phyloP scores from a whole-genome alignment of 1,140 invertebrate species.

The Eumaeus atala region DNA sequence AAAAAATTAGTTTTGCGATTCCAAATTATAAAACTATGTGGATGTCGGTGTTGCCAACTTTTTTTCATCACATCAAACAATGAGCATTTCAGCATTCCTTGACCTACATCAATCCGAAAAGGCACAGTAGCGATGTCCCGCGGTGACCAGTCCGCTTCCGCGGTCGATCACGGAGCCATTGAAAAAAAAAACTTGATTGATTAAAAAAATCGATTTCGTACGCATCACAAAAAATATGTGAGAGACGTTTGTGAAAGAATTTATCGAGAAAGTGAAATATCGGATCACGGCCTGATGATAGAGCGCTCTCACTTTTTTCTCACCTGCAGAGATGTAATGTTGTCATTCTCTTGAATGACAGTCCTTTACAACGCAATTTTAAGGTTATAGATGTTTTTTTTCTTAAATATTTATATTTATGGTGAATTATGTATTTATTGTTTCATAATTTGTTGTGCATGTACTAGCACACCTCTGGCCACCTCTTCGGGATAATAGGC shows the following conservation, averaged over 20 bases:
- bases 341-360: no score
- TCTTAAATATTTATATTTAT: no score
- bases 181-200: constrained; percentile 38
- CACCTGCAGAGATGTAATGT: neutral
- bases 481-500: no score
- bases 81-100: constrained; percentile 4
- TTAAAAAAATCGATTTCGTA: constrained; percentile 50
- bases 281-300: neutral
- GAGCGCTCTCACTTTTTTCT: constrained; percentile 11
- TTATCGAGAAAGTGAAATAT: constrained; percentile 9
- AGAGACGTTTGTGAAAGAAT: constrained; percentile 17
- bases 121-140: constrained; percentile 48
- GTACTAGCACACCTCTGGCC: no score
- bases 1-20: no score
- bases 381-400: no score
- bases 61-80: constrained; percentile 1
- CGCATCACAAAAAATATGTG: constrained; percentile 32
- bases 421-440: no score
- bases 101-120: constrained; percentile 6
- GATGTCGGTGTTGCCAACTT: neutral
- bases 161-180: constrained; percentile 28
- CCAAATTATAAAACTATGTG: no score
- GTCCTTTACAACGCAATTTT: no score
- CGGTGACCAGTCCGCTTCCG: constrained; percentile 31
- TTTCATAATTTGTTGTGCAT: no score